Evolutionary conservation across 2,888 invertebrate genomes (phyloP).

Genomic region (Parnassius mnemosyne): DNA sequence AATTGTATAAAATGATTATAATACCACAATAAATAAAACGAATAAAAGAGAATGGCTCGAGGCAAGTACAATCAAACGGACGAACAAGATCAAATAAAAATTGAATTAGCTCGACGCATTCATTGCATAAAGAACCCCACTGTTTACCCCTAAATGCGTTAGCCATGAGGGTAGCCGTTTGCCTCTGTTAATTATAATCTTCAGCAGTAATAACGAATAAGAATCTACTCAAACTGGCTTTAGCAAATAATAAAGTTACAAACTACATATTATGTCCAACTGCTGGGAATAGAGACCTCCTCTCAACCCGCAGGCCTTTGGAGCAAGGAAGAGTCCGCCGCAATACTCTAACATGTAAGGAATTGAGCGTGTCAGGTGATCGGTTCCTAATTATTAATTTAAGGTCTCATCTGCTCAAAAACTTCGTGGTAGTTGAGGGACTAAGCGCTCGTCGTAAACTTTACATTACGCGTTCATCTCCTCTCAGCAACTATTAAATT

Average conservation of each 20-base stretch:
- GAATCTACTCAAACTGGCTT: neutral
- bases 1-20: neutral
- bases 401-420: too few species aligned
- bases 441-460: too few species aligned
- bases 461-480: too few species aligned
- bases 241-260: neutral
- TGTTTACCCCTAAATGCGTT: constrained; percentile 30
- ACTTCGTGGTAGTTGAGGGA: too few species aligned
- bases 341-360: too few species aligned
- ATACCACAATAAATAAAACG: constrained; percentile 2
- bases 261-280: too few species aligned
- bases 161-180: constrained; percentile 19
- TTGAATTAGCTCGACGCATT: constrained; percentile 55
- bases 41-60: constrained; percentile 39
- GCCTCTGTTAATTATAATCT: constrained; percentile 30
- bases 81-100: constrained; percentile 72
- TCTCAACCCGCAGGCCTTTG: too few species aligned
- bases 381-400: too few species aligned
- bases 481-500: too few species aligned
- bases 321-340: too few species aligned
- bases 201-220: constrained; percentile 1
- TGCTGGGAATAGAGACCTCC: too few species aligned
- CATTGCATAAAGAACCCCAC: constrained; percentile 50
- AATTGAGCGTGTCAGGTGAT: too few species aligned
- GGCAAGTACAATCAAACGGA: constrained; percentile 53